These are phyloP conservation scores for Miichthys miiuy DNA, from an alignment of 2,797 vertebrate species.

Conservation along the genomic window DNA sequence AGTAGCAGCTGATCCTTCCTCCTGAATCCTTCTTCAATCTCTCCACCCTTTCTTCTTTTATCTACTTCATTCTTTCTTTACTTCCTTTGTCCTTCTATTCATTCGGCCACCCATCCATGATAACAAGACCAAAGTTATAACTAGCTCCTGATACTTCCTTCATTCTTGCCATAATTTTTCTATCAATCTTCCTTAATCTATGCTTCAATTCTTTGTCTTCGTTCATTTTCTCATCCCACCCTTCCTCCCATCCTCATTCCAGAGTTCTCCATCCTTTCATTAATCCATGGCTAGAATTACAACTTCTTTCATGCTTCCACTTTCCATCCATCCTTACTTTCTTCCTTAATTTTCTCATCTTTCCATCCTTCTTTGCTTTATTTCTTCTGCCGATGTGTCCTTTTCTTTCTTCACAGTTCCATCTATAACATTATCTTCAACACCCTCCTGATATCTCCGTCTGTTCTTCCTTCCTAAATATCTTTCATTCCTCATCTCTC, in stretches of 20 bases:
- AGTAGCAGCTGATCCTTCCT: background rate
- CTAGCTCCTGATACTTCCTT: background rate
- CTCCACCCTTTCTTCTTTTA: background rate
- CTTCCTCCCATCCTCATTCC: background rate
- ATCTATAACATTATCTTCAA: background rate
- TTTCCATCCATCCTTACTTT: background rate
- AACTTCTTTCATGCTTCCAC: background rate
- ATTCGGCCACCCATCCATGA: background rate
- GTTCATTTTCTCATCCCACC: background rate
- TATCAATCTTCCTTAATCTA: background rate
- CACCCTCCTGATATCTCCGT: background rate
- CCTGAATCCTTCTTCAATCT: background rate
- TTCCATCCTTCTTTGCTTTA: background rate
- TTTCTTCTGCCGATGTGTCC: background rate
- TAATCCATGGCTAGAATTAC: background rate
- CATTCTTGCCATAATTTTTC: constrained; percentile 5
- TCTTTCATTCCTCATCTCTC: background rate
- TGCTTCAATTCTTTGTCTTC: background rate
- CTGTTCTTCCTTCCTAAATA: background rate
- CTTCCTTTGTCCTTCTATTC: background rate
- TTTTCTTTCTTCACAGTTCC: background rate
- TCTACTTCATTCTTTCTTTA: too few relatives aligned
- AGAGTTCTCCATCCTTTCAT: background rate
- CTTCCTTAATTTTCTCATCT: background rate
- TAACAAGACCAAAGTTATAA: background rate